Evolutionary conservation across 2,797 vertebrate genomes (phyloP), one percentile per base, ranked within the genome.

Genomic region (Eulemur coronatus): DNA sequence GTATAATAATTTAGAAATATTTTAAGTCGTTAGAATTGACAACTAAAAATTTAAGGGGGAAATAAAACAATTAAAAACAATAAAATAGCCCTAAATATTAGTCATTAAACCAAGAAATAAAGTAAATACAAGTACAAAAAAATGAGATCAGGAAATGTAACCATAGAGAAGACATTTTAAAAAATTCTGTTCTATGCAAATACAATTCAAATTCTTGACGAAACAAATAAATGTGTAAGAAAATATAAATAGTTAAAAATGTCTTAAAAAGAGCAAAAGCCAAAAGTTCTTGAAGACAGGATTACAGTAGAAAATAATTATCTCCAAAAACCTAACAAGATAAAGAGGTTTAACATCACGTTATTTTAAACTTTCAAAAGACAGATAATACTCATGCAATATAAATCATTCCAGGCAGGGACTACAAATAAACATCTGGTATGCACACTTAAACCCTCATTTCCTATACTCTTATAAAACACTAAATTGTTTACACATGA

Each of bases 321-420:
- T 55, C 46, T 80, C 75, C 72, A 43, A 96, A 96, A 98, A 84
- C 15, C 57, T 94, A 94, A 81, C n/a, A 78, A 70, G 75, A 97
- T 26, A 89, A 65, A 85, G 69, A 88, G 26, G 90, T 97, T 88
- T 85, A 86, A 95, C 78, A 20, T 67, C 72, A 84, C 96, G 87
- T 93, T 85, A 78, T 93, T 92, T 94, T 92, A 87, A 96, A 96
- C 79, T 94, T 96, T 92, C 76, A 86, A 91, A 96, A 96, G 84
- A 91, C 3, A 93, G 75, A 67, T 86, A 81, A 96, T 93, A 90
- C 73, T 84, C 9, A 1, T 22, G 65, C 86, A 43, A 52, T 86
- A 94, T 95, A 73, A 95, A 96, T 89, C 92, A 89, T 69, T 72
- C 69, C 84, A 93, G 89, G 91, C 79, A 86, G 14, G 65, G n/a